Evolutionary conservation across 2,797 vertebrate genomes (phyloP).

Genomic region (Enteromius radiatus): DNA sequence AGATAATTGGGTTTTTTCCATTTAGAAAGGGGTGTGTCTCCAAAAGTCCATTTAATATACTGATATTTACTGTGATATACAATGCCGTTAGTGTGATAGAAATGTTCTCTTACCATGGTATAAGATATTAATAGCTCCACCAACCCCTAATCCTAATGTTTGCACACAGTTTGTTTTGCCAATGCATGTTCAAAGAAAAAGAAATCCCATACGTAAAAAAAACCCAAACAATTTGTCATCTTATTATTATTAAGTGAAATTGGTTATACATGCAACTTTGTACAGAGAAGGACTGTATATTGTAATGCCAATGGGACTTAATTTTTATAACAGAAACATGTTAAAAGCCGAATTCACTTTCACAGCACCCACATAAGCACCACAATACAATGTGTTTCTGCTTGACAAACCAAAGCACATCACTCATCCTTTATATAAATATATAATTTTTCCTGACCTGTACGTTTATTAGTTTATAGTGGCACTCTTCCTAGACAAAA

Average conservation of each 20-base stretch:
- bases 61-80: neutral
- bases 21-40: neutral
- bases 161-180: neutral
- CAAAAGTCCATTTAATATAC: neutral
- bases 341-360: neutral
- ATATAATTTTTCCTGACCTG: neutral
- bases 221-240: neutral
- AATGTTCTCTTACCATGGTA: neutral
- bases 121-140: neutral
- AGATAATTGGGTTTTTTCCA: neutral
- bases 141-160: neutral
- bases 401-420: neutral
- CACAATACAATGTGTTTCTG: neutral
- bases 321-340: neutral
- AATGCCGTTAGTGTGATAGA: neutral
- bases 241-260: neutral
- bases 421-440: neutral
- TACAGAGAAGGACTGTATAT: neutral
- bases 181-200: neutral
- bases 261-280: neutral
- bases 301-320: neutral
- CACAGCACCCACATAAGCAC: neutral
- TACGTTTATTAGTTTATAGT: conserved; percentile 8
- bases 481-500: neutral
- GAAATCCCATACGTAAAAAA: neutral